Evolutionary conservation across 2,797 vertebrate species (phyloP).

Genomic region (Pteronotus mesoamericanus): DNA sequence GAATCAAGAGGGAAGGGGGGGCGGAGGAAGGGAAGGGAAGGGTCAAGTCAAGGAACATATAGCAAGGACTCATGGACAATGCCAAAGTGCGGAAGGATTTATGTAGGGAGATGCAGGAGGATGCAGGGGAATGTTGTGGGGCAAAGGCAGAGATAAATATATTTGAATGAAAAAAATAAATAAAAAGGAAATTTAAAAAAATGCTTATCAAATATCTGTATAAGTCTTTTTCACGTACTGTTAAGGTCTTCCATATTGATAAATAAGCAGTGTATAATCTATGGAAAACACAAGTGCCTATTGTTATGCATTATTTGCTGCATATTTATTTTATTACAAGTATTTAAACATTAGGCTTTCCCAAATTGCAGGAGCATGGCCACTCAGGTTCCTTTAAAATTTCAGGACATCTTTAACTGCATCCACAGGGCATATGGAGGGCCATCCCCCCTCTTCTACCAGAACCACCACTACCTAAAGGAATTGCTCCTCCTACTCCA

Average conservation of each 20-base stretch:
- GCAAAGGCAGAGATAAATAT: too few species aligned
- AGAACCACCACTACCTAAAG: slow-evolving; percentile 69
- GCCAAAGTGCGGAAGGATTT: too few species aligned
- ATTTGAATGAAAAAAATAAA: too few species aligned
- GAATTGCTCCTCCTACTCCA: slow-evolving; percentile 71
- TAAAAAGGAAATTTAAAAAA: too few species aligned
- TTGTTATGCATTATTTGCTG: background rate
- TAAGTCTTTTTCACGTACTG: background rate
- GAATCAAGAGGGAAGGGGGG: too few species aligned
- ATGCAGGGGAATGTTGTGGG: too few species aligned
- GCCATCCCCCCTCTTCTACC: slow-evolving; percentile 81
- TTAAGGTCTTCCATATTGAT: background rate
- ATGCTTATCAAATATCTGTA: background rate
- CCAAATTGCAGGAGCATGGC: slow-evolving; percentile 67
- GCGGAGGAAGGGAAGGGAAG: too few species aligned
- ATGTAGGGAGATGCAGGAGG: too few species aligned
- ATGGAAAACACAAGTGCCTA: background rate
- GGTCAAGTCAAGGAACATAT: too few species aligned
- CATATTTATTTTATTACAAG: background rate
- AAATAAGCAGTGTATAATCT: background rate
- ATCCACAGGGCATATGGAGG: slow-evolving; percentile 72
- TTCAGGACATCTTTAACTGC: slow-evolving; percentile 15
- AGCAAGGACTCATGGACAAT: too few species aligned
- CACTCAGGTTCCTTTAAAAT: slow-evolving; percentile 49
- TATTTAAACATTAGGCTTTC: background rate